A percentile compares a stretch with the other conserved stretches of the same genome.
phyloP scores from a whole-genome alignment of 1,140 invertebrate genomes.

The Asobara japonica region DNA sequence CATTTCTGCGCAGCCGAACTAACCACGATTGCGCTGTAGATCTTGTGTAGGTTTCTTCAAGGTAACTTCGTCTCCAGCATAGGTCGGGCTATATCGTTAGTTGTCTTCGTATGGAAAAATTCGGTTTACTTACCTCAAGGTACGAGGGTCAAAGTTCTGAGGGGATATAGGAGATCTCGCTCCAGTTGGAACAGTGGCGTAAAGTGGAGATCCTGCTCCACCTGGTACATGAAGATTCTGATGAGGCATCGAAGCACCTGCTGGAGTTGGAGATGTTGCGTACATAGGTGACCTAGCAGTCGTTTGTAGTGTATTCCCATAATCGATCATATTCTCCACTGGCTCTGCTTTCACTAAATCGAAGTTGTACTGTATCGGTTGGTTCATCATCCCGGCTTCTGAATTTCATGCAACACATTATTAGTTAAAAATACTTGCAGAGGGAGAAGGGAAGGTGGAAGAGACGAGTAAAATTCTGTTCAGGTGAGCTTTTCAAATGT shows the following conservation, averaged over 20 bases:
- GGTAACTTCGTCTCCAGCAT: too few relatives aligned
- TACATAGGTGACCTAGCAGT: not conserved
- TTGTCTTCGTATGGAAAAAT: too few relatives aligned
- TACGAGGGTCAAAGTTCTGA: not conserved
- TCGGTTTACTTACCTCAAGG: slow-evolving; percentile 22
- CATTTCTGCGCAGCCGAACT: too few relatives aligned
- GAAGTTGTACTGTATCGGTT: slow-evolving; percentile 42
- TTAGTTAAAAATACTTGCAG: not conserved
- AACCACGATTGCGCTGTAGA: too few relatives aligned
- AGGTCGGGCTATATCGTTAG: too few relatives aligned
- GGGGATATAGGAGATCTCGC: not conserved
- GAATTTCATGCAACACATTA: not conserved
- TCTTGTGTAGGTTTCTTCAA: too few relatives aligned
- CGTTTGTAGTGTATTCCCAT: slow-evolving; percentile 19
- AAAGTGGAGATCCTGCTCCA: slow-evolving; percentile 5
- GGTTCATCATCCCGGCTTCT: slow-evolving; percentile 32
- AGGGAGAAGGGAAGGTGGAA: too few relatives aligned
- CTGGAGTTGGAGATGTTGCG: not conserved
- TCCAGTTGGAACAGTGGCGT: not conserved
- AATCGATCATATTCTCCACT: slow-evolving; percentile 39
- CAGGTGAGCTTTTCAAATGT: too few relatives aligned
- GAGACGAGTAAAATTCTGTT: too few relatives aligned
- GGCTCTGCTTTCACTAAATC: slow-evolving; percentile 52
- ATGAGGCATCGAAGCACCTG: not conserved
- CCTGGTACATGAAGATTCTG: slow-evolving; percentile 19